Percentiles rank a stretch among this genome's conserved stretches.
Evolutionary conservation across 2,113 vertebrate genomes (phyloP).

Genomic region (Gambusia holbrooki): DNA sequence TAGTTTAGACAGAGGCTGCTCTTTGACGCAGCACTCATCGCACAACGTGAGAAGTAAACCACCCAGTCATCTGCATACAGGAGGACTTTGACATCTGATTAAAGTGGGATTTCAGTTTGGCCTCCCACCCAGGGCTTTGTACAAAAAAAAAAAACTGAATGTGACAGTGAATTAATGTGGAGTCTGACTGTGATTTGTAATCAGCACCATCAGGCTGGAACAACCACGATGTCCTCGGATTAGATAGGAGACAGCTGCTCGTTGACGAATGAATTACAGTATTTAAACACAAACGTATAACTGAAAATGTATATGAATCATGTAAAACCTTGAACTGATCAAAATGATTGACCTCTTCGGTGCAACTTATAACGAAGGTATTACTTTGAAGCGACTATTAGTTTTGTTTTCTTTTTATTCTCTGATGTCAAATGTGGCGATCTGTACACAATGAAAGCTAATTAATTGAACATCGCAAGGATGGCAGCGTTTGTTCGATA

Average conservation of each 20-base stretch:
- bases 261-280: conserved; percentile 16
- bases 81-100: conserved; percentile 31
- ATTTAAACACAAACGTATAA: conserved; percentile 3
- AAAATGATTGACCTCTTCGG: background rate
- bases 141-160: conserved; percentile 2
- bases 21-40: conserved; percentile 10
- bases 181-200: conserved; percentile 21
- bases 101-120: conserved; percentile 53
- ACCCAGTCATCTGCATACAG: conserved; percentile 5
- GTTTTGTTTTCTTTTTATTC: conserved; percentile 7
- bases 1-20: conserved; percentile 22
- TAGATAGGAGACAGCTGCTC: conserved; percentile 28
- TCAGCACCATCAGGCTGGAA: conserved; percentile 47
- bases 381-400: background rate
- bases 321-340: background rate
- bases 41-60: conserved; percentile 29
- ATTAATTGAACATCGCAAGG: background rate
- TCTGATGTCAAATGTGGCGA: conserved; percentile 15
- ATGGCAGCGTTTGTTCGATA: conserved; percentile 3
- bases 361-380: background rate
- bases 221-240: conserved; percentile 51
- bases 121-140: conserved; percentile 17
- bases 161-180: conserved; percentile 9
- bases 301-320: conserved; percentile 9
- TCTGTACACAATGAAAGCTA: background rate